Evolutionary conservation across 2,797 vertebrate species (phyloP), one percentile per base, ranked within the genome.

Genomic region (Peromyscus eremicus): DNA sequence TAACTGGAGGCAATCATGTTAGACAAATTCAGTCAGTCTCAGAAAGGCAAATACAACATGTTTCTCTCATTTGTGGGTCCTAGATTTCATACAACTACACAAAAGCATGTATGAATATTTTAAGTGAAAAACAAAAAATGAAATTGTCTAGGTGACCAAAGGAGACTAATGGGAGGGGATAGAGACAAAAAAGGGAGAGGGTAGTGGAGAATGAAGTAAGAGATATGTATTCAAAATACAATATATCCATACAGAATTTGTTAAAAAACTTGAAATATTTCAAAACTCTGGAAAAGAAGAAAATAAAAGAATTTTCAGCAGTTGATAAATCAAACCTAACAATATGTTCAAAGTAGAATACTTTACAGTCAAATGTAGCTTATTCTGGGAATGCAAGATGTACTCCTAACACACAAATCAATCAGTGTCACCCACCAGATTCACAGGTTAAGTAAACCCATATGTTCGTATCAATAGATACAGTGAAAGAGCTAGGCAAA

Each of bases 291-390:
- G 19, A 89, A 46, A 76, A 76, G 70, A 11, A 89, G 37, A 40
- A 76, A 89, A 64, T 64, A 27, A 62, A 77, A 76, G 25, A 71
- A 80, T 75, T 32, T 13, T 80, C 77, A 88, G 73, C 4, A 81
- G 81, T n/a, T 84, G 91, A 46, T 14, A 84, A 95, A 77, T 76
- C 43, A 57, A 95, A 76, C 85, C 25, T 25, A 43, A 16, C 40
- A 88, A 71, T 40, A 62, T 32, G 37, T 75, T 37, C 80, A 90
- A 94, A 96, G 16, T 4, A 27, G 14, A 94, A 64, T 29, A 75
- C 8, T 19, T 86, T 29, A 34, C 3, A 90, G 70, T 60, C 81
- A 86, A 73, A 7, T 37, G 19, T 37, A 37, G 10, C 16, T 77
- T 68, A 80, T 64, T 83, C 43, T 81, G 25, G 5, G 49, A 92